Percentiles rank a stretch among this genome's conserved stretches.
These are phyloP conservation scores for Anticlea derivata DNA, from an alignment of 2,888 invertebrate genomes.

Conservation along the genomic window DNA sequence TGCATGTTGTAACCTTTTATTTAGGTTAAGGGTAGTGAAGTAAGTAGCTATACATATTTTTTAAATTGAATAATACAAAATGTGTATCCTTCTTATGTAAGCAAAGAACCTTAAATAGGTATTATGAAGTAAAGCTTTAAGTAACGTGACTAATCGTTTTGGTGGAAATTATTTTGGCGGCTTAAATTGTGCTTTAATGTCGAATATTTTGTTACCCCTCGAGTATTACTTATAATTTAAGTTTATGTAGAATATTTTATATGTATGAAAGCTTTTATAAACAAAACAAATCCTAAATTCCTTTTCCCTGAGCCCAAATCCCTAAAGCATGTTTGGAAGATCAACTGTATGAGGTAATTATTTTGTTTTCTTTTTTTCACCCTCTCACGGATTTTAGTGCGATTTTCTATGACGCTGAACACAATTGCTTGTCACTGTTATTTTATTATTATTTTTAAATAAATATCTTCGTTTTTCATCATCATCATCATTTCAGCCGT, in stretches of 20 bases:
- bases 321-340: constrained; percentile 77
- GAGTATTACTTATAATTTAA: constrained; percentile 48
- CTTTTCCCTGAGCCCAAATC: constrained; percentile 54
- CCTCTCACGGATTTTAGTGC: constrained; percentile 13
- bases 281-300: constrained; percentile 50
- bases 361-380: constrained; percentile 52
- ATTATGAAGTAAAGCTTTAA: neutral
- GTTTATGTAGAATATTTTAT: constrained; percentile 28
- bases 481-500: no score
- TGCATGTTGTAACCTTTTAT: constrained; percentile 14
- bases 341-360: constrained; percentile 73
- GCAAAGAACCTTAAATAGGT: no score
- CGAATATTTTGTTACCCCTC: constrained; percentile 50
- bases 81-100: no score
- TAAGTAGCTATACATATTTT: constrained; percentile 12
- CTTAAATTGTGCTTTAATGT: constrained; percentile 55
- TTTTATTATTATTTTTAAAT: neutral
- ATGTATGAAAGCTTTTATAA: constrained; percentile 41
- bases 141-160: neutral
- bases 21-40: neutral
- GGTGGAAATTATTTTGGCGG: constrained; percentile 24
- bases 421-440: neutral
- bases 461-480: neutral
- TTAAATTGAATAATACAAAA: no score
- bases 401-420: constrained; percentile 10